Evolutionary conservation across 1,140 invertebrate species (phyloP).

Genomic region (Gonioctena quinquepunctata): DNA sequence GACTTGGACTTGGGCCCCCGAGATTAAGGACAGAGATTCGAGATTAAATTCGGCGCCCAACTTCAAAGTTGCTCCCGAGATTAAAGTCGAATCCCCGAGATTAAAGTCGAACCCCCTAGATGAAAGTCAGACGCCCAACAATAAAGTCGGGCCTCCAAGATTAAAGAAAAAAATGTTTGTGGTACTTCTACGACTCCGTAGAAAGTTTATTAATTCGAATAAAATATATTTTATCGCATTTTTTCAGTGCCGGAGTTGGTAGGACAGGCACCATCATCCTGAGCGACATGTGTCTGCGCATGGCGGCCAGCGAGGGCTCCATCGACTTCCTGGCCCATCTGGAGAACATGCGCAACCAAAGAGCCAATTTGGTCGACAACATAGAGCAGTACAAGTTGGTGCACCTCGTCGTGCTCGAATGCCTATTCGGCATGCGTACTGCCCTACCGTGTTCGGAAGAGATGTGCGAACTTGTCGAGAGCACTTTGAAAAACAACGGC

Average conservation of each 20-base stretch:
- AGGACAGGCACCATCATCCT: slow-evolving; percentile 83
- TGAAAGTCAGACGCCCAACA: no score
- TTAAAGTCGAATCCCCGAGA: no score
- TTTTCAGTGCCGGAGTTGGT: slow-evolving; percentile 77
- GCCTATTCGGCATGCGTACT: slow-evolving; percentile 36
- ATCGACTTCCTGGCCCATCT: slow-evolving; percentile 86
- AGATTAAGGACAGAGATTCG: no score
- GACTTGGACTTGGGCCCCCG: no score
- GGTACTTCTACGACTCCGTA: no score
- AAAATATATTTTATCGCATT: no score
- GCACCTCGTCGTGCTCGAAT: slow-evolving; percentile 47
- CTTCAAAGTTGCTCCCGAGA: no score
- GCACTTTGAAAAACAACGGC: slow-evolving; percentile 10
- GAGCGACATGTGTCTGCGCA: slow-evolving; percentile 77
- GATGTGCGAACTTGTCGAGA: slow-evolving; percentile 24
- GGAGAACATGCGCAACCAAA: slow-evolving; percentile 75
- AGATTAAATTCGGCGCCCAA: no score
- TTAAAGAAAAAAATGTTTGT: no score
- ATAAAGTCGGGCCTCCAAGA: no score
- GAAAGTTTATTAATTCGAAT: no score
- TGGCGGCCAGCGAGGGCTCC: slow-evolving; percentile 63
- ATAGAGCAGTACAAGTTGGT: slow-evolving; percentile 50
- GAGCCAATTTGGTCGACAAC: slow-evolving; percentile 79
- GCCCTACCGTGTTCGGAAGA: slow-evolving; percentile 37
- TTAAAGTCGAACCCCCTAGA: no score